Base-by-base conservation (phyloP, 2,113 vertebrate species). In the Tyto alba region DNA sequence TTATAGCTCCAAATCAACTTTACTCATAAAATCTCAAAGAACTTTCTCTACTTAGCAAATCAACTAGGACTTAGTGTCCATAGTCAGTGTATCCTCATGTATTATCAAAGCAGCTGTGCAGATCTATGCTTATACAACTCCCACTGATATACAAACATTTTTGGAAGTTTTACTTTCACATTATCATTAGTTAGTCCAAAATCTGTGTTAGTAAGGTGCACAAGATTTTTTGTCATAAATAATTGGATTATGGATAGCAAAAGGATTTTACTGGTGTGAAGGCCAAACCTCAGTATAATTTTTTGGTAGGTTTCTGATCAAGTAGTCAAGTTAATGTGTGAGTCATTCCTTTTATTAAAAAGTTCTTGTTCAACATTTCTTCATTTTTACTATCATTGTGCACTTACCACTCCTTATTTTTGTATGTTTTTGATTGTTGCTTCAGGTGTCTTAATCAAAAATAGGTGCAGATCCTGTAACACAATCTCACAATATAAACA, bases 1-100 rank as follows among this genome's bases (percentile, higher is more conserved):
- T 95, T 93, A 90, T 85, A 93, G 90, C 85, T 96, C 88, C 67
- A 91, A 96, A 96, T 93, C 90, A 95, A 90, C 93, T 94, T 95
- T 77, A 89, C 87, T 86, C 89, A 87, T 80, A 87, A 95, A 95
- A 81, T 94, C 93, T 95, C 93, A 18, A 89, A 94, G 85, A 94
- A 83, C 84, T 96, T 97, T 85, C 59, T 89, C 73, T 89, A 21
- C 60, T 96, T 96, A 96, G 73, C 75, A 91, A 86, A 89, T 96
- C 95, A 96, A 29, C 47, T 3, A 40, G 62, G 82, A 41, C 53
- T 83, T 41, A 52, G 68, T 83, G 38, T 88, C 88, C 69, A 19
- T 32, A 89, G 38, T 20, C 41, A 52, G 45, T 36, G 32, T 52
- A 23, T 91, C 74, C 79, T 83, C 4, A 9, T 29, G 47, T 40